These are phyloP conservation scores for Leptobrachium leishanense DNA, from an alignment of 2,113 vertebrate species.

Conservation along the genomic window DNA sequence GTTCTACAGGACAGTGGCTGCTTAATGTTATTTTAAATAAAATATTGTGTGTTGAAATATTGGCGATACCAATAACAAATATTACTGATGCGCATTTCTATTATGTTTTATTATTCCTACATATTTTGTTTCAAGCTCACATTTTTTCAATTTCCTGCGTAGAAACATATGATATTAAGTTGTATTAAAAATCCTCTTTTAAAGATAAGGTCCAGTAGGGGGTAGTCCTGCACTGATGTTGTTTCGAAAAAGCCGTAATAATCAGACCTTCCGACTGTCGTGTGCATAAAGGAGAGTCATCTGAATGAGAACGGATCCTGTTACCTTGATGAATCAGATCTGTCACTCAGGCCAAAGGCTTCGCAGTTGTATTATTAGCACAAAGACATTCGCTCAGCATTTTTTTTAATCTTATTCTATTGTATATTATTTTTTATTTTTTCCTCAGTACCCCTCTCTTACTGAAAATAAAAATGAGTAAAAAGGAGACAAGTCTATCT, in stretches of 20 bases:
- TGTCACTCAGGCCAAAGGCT: constrained; percentile 57
- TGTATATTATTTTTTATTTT: neutral
- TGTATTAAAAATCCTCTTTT: neutral
- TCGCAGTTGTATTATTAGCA: constrained; percentile 60
- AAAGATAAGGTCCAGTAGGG: constrained; percentile 57
- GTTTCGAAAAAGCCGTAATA: neutral
- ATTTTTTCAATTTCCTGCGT: neutral
- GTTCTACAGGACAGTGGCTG: no score
- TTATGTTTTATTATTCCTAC: no score
- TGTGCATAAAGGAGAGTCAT: constrained; percentile 52
- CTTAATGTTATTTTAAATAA: no score
- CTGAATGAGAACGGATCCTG: constrained; percentile 54
- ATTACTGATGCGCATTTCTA: no score
- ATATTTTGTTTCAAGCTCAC: no score
- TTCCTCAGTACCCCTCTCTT: constrained; percentile 55
- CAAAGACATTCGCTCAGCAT: constrained; percentile 56
- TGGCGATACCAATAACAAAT: no score
- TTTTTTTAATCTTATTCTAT: constrained; percentile 14
- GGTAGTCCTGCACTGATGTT: constrained; percentile 62
- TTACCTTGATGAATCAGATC: constrained; percentile 60
- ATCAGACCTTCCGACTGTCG: constrained; percentile 50
- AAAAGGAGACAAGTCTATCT: constrained; percentile 50
- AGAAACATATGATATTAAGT: neutral
- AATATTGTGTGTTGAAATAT: no score
- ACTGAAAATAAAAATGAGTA: constrained; percentile 53